Conservation (phyloP, 1,140 invertebrate genomes). For the Saccostrea glomerata region DNA sequence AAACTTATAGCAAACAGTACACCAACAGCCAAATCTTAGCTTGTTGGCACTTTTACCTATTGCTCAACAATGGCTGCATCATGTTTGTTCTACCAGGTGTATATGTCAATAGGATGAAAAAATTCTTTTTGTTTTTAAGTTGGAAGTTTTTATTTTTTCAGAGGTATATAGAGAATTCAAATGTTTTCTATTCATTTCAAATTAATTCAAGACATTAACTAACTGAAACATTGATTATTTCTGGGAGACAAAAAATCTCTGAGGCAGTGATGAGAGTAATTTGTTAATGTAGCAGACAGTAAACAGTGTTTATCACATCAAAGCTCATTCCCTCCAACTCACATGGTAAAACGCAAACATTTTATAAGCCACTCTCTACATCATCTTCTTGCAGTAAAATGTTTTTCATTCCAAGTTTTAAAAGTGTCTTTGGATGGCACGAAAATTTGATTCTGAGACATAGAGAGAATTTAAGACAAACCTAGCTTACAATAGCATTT, state of each 20-base stretch:
- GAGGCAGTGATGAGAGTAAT: conserved; percentile 13
- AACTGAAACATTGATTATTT: background rate
- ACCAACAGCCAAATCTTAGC: background rate
- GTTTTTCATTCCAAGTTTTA: background rate
- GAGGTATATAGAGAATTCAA: background rate
- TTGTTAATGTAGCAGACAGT: conserved; percentile 24
- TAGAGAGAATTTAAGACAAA: background rate
- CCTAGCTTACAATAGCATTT: background rate
- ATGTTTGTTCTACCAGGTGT: no score
- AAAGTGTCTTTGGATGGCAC: background rate
- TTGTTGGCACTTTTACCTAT: background rate
- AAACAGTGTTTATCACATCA: background rate
- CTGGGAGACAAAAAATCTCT: background rate
- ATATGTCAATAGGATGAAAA: no score
- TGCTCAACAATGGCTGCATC: background rate
- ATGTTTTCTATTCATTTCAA: conserved; percentile 8
- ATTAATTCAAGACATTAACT: background rate
- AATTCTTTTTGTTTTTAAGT: no score
- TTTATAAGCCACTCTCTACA: no score
- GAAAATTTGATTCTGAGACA: background rate
- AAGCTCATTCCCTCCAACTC: background rate
- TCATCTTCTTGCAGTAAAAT: background rate
- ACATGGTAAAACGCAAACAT: no score
- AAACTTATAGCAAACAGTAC: background rate
- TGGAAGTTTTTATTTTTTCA: background rate